Conservation (phyloP, 2,113 vertebrate species). For the Malurus cyaneus region DNA sequence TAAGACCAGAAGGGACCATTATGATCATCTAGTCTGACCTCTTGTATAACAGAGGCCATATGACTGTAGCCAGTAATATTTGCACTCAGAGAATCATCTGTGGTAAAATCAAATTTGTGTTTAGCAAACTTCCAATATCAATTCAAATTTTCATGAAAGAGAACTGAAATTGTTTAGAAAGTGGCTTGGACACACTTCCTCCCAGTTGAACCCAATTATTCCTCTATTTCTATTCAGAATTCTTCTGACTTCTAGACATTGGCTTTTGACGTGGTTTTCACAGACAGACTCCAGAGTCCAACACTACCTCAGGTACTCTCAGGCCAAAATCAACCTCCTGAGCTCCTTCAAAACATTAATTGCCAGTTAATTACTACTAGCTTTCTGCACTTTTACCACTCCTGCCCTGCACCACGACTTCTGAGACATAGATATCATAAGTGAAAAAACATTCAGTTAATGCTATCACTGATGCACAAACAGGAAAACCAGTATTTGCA, state of each 20-base stretch:
- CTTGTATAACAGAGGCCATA: constrained; percentile 49
- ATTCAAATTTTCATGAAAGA: not conserved
- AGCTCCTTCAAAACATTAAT: not conserved
- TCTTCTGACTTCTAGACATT: not conserved
- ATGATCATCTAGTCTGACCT: constrained; percentile 46
- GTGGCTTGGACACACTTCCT: not conserved
- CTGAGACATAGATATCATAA: not conserved
- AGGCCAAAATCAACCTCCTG: not conserved
- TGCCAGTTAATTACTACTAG: not conserved
- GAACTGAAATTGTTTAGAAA: not conserved
- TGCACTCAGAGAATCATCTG: not conserved
- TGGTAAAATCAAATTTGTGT: not conserved
- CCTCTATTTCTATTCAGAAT: not conserved
- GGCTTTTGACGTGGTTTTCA: not conserved
- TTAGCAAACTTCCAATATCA: not conserved
- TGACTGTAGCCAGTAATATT: not conserved
- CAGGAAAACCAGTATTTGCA: not conserved
- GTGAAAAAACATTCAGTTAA: not conserved
- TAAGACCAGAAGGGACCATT: constrained; percentile 59
- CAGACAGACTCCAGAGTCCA: not conserved
- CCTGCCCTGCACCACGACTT: not conserved
- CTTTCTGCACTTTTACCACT: not conserved
- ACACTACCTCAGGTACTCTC: not conserved
- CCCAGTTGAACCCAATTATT: not conserved
- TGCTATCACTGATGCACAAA: not conserved